Evolutionary conservation across 1,140 invertebrate genomes (phyloP).

Genomic region (Phymorhynchus buccinoides): DNA sequence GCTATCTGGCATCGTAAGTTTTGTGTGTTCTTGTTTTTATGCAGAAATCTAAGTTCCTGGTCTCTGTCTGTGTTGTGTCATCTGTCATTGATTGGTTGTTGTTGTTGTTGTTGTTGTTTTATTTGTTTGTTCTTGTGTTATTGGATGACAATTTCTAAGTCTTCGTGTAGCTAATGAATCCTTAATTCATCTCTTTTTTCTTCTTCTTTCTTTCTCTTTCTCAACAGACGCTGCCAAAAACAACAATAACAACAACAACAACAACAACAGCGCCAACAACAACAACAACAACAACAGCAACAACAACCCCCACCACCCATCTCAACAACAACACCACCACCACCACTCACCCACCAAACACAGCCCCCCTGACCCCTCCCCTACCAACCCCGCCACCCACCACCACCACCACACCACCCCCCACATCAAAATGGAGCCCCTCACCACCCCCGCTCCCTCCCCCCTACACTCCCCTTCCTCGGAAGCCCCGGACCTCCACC

Average conservation of each 20-base stretch:
- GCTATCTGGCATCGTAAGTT: too few species aligned
- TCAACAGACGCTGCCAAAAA: neutral
- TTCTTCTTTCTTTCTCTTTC: neutral
- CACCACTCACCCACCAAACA: neutral
- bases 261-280: neutral
- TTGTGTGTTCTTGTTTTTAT: too few species aligned
- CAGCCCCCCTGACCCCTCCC: neutral
- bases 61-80: too few species aligned
- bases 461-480: neutral
- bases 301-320: neutral
- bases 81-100: too few species aligned
- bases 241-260: constrained; percentile 3
- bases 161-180: too few species aligned
- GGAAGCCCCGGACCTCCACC: constrained; percentile 10
- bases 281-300: neutral
- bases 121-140: too few species aligned
- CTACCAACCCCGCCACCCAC: neutral
- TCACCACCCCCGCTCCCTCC: neutral
- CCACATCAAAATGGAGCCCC: constrained; percentile 32
- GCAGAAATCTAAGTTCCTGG: too few species aligned
- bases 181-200: too few species aligned
- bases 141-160: too few species aligned
- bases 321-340: neutral
- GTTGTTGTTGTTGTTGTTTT: too few species aligned
- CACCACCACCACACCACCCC: neutral